Evolutionary conservation across 53 echinoderm and acorn worm genomes (phyloP).

Genomic region (Henricia sp.): DNA sequence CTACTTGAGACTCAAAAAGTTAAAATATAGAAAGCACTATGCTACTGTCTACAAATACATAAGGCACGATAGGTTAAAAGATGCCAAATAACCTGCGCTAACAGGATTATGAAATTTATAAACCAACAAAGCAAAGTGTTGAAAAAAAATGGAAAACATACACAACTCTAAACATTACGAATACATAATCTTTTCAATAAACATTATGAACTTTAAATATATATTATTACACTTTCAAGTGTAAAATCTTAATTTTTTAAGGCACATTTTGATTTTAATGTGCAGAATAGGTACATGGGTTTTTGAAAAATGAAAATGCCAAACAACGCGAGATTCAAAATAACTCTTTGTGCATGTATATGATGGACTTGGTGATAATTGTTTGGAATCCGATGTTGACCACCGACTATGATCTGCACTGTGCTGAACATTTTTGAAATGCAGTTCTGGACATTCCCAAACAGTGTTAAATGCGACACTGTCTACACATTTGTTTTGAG

Average conservation of each 20-base stretch:
- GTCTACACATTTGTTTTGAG: no score
- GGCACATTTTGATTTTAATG: slow-evolving; percentile 40
- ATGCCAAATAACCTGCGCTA: slow-evolving; percentile 9
- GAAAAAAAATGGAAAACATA: slow-evolving; percentile 18
- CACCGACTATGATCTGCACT: no score
- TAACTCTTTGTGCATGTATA: no score
- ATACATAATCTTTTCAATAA: slow-evolving; percentile 37
- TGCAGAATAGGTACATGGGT: slow-evolving; percentile 5
- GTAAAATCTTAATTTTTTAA: slow-evolving; percentile 35
- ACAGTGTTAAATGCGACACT: no score
- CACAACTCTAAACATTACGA: slow-evolving; percentile 26
- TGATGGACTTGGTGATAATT: no score
- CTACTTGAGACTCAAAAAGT: no score
- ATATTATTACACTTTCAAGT: slow-evolving; percentile 51
- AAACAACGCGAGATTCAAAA: no score
- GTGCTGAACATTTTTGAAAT: no score
- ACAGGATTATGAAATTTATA: slow-evolving; percentile 25
- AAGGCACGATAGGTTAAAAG: slow-evolving; percentile 52
- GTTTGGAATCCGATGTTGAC: no score
- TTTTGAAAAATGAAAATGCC: no score
- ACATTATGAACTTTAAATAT: slow-evolving; percentile 41
- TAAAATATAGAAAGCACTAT: no score
- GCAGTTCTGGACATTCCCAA: no score
- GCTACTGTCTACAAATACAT: slow-evolving; percentile 29
- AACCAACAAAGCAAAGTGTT: not conserved